Evolutionary conservation across 1,140 invertebrate genomes (phyloP).

Genomic region (Panagrolaimus sp.): DNA sequence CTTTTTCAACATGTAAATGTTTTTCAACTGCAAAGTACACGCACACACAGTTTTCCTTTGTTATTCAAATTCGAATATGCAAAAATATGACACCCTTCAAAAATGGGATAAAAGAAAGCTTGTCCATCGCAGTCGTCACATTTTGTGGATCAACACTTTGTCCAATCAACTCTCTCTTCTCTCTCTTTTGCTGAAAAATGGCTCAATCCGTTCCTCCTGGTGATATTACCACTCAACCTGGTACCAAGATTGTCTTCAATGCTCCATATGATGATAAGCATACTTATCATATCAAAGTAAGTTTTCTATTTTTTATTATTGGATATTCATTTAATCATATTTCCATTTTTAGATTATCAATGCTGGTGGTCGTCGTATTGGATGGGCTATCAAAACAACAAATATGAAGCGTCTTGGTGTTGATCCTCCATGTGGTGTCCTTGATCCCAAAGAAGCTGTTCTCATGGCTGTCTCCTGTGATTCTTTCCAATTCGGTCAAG

Average conservation of each 20-base stretch:
- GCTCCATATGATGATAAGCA: constrained; percentile 16
- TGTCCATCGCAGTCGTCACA: too few species aligned
- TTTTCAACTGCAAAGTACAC: too few species aligned
- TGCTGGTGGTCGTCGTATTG: constrained; percentile 38
- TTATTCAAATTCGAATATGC: too few species aligned
- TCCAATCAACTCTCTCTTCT: too few species aligned
- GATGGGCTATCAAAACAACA: constrained; percentile 46
- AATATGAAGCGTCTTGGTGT: constrained; percentile 36
- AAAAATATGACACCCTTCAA: too few species aligned
- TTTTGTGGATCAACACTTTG: too few species aligned
- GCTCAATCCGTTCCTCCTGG: constrained; percentile 11
- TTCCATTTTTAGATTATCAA: constrained; percentile 37
- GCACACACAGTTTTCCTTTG: too few species aligned
- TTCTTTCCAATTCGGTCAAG: constrained; percentile 36
- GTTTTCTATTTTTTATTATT: not conserved
- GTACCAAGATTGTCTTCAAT: constrained; percentile 16
- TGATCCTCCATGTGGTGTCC: constrained; percentile 38
- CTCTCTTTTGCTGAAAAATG: not conserved
- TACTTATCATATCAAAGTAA: constrained; percentile 12
- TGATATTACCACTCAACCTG: constrained; percentile 7
- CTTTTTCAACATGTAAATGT: too few species aligned
- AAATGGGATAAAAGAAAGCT: too few species aligned
- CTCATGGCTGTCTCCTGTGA: constrained; percentile 45
- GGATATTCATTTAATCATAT: not conserved
- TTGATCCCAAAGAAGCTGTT: constrained; percentile 43